phyloP scores from a whole-genome alignment of 2,113 vertebrate species.

The Pagrus major region DNA sequence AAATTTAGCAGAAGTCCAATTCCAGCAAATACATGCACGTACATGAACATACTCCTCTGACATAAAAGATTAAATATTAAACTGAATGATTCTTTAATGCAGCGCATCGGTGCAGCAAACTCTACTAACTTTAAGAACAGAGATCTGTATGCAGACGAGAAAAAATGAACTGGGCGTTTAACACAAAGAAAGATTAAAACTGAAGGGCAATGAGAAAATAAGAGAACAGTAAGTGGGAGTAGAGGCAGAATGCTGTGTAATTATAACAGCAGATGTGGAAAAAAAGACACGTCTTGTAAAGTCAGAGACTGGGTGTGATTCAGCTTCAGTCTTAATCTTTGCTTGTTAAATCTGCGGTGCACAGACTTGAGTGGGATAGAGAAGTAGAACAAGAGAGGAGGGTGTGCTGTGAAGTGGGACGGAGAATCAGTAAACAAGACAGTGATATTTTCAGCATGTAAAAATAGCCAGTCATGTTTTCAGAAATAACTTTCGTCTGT shows the following conservation, averaged over 20 bases:
- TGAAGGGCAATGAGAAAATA: constrained; percentile 4
- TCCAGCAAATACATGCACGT: neutral
- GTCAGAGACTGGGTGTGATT: constrained; percentile 50
- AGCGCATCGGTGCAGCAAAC: neutral
- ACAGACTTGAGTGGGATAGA: constrained; percentile 18
- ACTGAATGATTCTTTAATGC: neutral
- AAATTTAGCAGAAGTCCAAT: neutral
- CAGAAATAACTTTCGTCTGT: constrained; percentile 63
- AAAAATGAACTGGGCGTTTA: no score
- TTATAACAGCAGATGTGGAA: constrained; percentile 53
- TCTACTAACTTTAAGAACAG: neutral
- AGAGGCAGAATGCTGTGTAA: constrained; percentile 27
- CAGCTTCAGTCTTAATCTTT: constrained; percentile 28
- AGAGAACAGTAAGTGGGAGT: constrained; percentile 11
- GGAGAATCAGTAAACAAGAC: constrained; percentile 51
- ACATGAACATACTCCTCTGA: neutral
- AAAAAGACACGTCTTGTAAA: constrained; percentile 39
- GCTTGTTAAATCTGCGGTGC: constrained; percentile 53
- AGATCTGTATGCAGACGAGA: neutral
- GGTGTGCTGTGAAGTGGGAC: constrained; percentile 26
- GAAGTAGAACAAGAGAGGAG: constrained; percentile 16
- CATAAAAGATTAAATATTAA: neutral
- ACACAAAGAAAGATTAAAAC: constrained; percentile 9
- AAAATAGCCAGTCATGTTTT: constrained; percentile 61
- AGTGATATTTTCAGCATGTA: constrained; percentile 46